Evolutionary conservation across 2,797 vertebrate species (phyloP).

Genomic region (Halcyon leucocephala): DNA sequence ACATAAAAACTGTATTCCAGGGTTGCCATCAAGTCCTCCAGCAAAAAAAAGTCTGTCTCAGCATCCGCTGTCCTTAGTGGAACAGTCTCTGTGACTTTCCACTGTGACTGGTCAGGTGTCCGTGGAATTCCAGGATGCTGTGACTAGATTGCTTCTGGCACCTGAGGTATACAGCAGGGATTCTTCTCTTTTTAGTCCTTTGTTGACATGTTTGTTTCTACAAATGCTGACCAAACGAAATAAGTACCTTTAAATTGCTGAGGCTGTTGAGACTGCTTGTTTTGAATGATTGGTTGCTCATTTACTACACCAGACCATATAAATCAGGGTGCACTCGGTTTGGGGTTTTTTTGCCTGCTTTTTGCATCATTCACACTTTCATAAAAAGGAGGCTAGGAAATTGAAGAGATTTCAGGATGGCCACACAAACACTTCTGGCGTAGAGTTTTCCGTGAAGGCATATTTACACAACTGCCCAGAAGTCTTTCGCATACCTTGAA

Average conservation of each 20-base stretch:
- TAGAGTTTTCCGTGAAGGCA: not conserved
- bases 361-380: not conserved
- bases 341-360: not conserved
- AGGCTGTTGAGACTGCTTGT: not conserved
- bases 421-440: constrained; percentile 11
- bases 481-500: constrained; percentile 11
- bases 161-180: not conserved
- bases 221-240: not conserved
- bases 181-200: not conserved
- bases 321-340: not conserved
- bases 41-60: not conserved
- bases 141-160: not conserved
- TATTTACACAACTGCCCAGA: not conserved
- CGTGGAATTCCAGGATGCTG: not conserved
- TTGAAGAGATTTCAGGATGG: constrained; percentile 22
- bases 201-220: not conserved
- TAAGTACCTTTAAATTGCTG: not conserved
- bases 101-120: not conserved
- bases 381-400: not conserved
- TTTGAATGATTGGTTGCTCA: not conserved
- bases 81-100: not conserved
- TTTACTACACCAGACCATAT: not conserved
- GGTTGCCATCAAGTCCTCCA: not conserved
- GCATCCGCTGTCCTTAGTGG: not conserved
- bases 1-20: accelerated